phyloP scores from a whole-genome alignment of 2,888 invertebrate genomes.

The Ephialtes manifestator region DNA sequence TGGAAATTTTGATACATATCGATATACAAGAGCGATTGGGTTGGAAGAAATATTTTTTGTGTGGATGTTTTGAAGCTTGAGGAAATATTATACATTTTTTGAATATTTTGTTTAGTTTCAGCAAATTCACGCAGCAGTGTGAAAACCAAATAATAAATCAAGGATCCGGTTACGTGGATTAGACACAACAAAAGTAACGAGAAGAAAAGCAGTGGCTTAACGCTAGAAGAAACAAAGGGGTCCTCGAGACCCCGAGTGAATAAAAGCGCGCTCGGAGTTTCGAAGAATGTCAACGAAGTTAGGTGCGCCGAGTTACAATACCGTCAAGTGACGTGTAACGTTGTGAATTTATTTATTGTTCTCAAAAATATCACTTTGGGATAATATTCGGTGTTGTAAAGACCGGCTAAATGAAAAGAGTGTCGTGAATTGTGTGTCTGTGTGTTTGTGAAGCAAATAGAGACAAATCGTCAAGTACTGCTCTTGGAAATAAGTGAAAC shows the following conservation, averaged over 20 bases:
- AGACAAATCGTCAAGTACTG: slow-evolving; percentile 32
- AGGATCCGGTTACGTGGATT: slow-evolving; percentile 36
- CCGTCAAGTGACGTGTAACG: slow-evolving; percentile 37
- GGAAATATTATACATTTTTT: neutral
- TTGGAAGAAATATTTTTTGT: neutral
- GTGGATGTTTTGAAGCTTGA: no score
- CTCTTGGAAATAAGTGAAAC: slow-evolving; percentile 41
- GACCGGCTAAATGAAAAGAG: slow-evolving; percentile 1
- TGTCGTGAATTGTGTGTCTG: slow-evolving; percentile 18
- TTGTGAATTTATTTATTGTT: slow-evolving; percentile 39
- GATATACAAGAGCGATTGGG: neutral
- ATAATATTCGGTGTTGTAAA: neutral
- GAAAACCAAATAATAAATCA: slow-evolving; percentile 9
- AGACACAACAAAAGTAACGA: slow-evolving; percentile 15
- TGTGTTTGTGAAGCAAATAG: slow-evolving; percentile 21
- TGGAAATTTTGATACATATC: neutral
- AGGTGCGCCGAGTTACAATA: slow-evolving; percentile 31
- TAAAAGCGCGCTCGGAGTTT: slow-evolving; percentile 21
- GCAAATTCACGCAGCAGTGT: neutral
- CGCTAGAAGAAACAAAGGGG: slow-evolving; percentile 26
- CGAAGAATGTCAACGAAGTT: slow-evolving; percentile 43
- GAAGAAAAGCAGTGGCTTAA: neutral
- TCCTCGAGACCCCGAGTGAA: slow-evolving; percentile 34
- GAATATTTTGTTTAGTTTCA: slow-evolving; percentile 10
- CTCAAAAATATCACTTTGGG: neutral